A percentile compares a stretch with the other conserved stretches of the same genome.
These are phyloP conservation scores for Erythrocercus mccallii DNA, from an alignment of 2,113 vertebrate genomes.

Conservation along the genomic window DNA sequence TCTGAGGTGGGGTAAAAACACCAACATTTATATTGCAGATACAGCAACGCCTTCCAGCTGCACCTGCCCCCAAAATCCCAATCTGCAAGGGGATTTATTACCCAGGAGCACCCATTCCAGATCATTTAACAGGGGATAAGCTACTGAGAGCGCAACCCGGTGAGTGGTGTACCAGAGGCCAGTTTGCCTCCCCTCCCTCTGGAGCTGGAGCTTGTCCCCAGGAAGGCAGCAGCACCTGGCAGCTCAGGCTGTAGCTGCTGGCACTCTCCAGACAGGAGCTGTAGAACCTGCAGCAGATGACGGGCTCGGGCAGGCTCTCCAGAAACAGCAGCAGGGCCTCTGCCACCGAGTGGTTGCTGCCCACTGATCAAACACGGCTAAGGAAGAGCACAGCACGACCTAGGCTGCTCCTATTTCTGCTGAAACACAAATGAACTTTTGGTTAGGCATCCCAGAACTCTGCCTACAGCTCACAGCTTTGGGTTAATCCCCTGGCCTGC, in stretches of 20 bases:
- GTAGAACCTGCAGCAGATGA: slow-evolving; percentile 84
- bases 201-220: neutral
- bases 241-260: slow-evolving; percentile 74
- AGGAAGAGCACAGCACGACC: slow-evolving; percentile 37
- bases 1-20: slow-evolving; percentile 63
- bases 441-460: neutral
- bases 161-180: too few relatives aligned
- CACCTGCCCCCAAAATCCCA: neutral
- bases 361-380: slow-evolving; percentile 75
- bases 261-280: slow-evolving; percentile 80
- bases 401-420: neutral
- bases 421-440: neutral
- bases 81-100: neutral
- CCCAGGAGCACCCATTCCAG: neutral
- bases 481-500: neutral
- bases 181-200: neutral
- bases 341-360: slow-evolving; percentile 91
- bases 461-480: neutral
- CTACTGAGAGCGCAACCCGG: neutral
- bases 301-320: slow-evolving; percentile 93
- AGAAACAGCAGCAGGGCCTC: slow-evolving; percentile 94
- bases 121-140: neutral
- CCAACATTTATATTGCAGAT: neutral
- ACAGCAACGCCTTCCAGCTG: neutral
- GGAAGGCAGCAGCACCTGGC: slow-evolving; percentile 73